Percentiles rank a stretch among this genome's conserved stretches.
Evolutionary conservation across 1,140 invertebrate genomes (phyloP).

Genomic region (Holcopasites calliopsidis): DNA sequence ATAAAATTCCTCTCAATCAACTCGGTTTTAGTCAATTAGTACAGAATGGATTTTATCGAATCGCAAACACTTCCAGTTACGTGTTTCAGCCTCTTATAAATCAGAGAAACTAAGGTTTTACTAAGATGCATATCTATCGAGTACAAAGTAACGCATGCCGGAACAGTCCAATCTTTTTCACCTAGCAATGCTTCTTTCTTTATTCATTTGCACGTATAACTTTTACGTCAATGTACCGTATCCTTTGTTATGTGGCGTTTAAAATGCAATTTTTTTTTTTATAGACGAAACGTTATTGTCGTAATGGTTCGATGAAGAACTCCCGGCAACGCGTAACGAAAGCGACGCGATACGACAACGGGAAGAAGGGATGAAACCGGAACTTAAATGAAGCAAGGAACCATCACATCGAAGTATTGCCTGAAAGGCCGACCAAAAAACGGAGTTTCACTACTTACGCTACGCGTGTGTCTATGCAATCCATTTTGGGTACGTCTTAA

Average conservation of each 20-base stretch:
- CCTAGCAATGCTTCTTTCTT: too few species aligned
- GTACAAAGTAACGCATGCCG: too few species aligned
- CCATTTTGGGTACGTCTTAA: conserved; percentile 58
- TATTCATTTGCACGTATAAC: too few species aligned
- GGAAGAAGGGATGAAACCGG: not conserved
- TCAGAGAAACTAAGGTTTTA: too few species aligned
- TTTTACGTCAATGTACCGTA: too few species aligned
- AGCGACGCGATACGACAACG: conserved; percentile 4
- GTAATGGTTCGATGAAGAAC: not conserved
- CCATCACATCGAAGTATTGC: too few species aligned
- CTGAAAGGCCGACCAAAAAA: too few species aligned
- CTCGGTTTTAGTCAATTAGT: conserved; percentile 2
- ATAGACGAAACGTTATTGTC: not conserved
- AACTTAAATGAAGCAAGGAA: not conserved
- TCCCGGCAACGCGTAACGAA: not conserved
- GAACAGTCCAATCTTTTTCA: too few species aligned
- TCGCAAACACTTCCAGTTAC: conserved; percentile 17
- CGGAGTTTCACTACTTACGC: conserved; percentile 53
- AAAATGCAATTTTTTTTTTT: not conserved
- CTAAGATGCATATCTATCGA: too few species aligned
- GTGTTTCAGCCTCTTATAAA: not conserved
- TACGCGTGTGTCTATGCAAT: conserved; percentile 55
- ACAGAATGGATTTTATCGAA: conserved; percentile 22
- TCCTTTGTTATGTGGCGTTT: too few species aligned
- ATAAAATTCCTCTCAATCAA: conserved; percentile 17